phyloP scores from a whole-genome alignment of 2,113 vertebrate species.

The pig (Sus scrofa) region T2T-Sscrofa CM000812.6:21270001-21270500 shows the following conservation, averaged over 20 bases:
- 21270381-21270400: constrained; percentile 10
- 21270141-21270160: neutral
- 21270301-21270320: constrained; percentile 2
- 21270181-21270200: neutral
- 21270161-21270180: constrained; percentile 1
- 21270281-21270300: constrained; percentile 16
- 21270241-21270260: neutral
- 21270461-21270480: neutral
- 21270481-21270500: neutral
- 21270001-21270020: neutral
- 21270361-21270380: constrained; percentile 39
- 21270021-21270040: neutral
- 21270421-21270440: neutral
- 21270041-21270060: neutral
- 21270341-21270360: constrained; percentile 4
- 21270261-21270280: neutral
- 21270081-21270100: neutral
- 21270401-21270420: neutral
- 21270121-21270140: neutral
- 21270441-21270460: neutral
- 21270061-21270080: neutral
- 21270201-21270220: neutral
- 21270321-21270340: neutral
- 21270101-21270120: neutral
- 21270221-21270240: neutral